Evolutionary conservation across 1,140 invertebrate species (phyloP), one percentile per base, ranked within the genome.

Genomic region (Eupristina koningsbergeri): DNA sequence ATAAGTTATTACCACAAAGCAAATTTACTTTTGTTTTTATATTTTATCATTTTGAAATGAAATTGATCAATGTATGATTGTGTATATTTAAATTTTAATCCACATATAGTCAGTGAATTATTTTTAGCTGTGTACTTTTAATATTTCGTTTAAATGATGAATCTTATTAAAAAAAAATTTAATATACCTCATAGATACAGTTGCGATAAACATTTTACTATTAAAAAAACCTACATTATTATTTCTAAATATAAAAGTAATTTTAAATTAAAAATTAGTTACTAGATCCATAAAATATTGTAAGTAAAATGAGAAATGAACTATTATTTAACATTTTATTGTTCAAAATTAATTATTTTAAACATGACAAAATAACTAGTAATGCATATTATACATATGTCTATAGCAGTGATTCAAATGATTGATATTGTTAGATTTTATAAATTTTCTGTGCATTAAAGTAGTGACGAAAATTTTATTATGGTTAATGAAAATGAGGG

Each of bases 391-490:
- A 75, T 71, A 31, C 45, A 74, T 82, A 84, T 81, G 85, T 85
- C 84, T 85, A 82, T 71, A 86, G 83, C 75, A 81, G 64, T 86
- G 73, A 81, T 88, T 88, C 76, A 86, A 87, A 86, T 84, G 79
- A 82, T n/a, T 63, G 36, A 69, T 86, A 86, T 88, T 88, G 85
- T 88, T 90, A 86, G 85, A 90, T 87, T 88, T 90, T 88, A 88
- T 88, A 88, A 87, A 88, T 89, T 88, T 86, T 81, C 77, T 84
- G 85, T 88, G 86, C 77, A 88, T 86, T 71, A 73, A 86, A 83
- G 74, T 75, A 87, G 50, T 85, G 84, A 86, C 84, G 83, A 89
- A 86, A 86, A 85, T 88, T 87, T 87, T 89, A 89, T 87, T 88
- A 85, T 85, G 83, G 87, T 90, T 89, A 86, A 75, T 85, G 88